Evolutionary conservation across 2,888 invertebrate species (phyloP), one percentile per base, ranked within the genome.

Genomic region (Drosophila formosana): DNA sequence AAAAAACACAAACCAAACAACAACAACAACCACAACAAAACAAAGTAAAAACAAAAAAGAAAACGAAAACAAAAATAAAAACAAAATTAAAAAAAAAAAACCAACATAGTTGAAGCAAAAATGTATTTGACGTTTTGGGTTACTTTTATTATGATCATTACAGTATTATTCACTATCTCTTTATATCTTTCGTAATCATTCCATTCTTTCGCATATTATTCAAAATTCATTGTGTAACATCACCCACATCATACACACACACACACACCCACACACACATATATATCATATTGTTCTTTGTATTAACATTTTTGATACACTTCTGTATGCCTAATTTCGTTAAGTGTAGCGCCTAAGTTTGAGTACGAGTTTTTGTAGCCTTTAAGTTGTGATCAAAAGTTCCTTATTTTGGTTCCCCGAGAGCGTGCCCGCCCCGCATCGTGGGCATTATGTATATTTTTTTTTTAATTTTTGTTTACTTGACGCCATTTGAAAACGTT

Each of bases 321-420:
- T 56, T 57, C 32, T 30, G 50, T 52, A 41, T 45, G 61, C n/a
- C 18, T 57, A 41, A 13, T 64, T 72, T 66, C 26, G 26, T 45
- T 76, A 79, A 82, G 75, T 51, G 56, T 70, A 82, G 61, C 25
- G 5, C 4, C 25, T 75, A 74, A 74, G 71, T 64, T 65, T 61
- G 66, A 30, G n/a, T 50, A 41, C 43, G 30, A 52, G 46, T 75
- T 78, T 77, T 37, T 66, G 47, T 78, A 84, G 79, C 64, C 73
- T 78, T 71, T 88, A 88, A 88, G 90, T 89, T 90, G 89, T 83
- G 76, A 82, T 86, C 86, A 73, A 90, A 89, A 91, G 91, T 91
- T 91, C 91, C 91, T 91, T 88, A 82, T 80, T 88, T 91, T 84
- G 90, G 91, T 91, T 91, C 87, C 90, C 91, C 82, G 66, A 63